Base-by-base conservation (phyloP, 2,888 invertebrate species). In the Dicranocentrus wangi region DNA sequence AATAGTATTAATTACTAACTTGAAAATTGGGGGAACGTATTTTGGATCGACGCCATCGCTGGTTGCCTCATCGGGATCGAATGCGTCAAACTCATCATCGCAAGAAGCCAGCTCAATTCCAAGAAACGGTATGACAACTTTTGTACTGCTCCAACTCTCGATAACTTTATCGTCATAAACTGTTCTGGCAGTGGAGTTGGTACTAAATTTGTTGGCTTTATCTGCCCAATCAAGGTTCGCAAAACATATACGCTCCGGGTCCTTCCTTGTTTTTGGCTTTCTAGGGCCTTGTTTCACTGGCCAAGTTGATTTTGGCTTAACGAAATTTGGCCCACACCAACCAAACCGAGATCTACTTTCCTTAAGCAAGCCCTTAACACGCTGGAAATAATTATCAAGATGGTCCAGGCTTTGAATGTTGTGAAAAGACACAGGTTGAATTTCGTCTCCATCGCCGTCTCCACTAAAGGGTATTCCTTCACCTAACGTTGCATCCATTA, bases 241-340 rank as follows among this genome's bases (percentile, higher is more conserved):
- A 70, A 82, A 83, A 8, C 66, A 55, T 2, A 85, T 17, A 2
- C 60, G 28, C 2, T 72, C 32, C 1, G 82, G 63, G 10, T 71
- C 66, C 60, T 84, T 85, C 47, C 72, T 70, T 1, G 55, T 69
- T 51, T 76, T 43, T 1, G 68, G 42, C 47, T 81, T 81, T 32
- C 58, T 83, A 23, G 51, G 39, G 13, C 58, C 73, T 3, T 25
- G 32, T 63, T 19, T 51, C 1, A 65, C 27, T 10, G 61, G 39
- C 69, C 66, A 81, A 17, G 81, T 60, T 5, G 58, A 1, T 23
- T 80, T 72, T n/a, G 83, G 80, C 47, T 79, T 76, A 15, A 83
- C 72, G 39, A 85, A 85, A n/a, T 82, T 81, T 2, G 85, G 85
- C 0, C 85, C 85, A 27, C 83, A 81, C 84, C 85, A 85, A 17